Base-by-base conservation (phyloP, 2,113 vertebrate species). In the Cryptotis parvus region DNA sequence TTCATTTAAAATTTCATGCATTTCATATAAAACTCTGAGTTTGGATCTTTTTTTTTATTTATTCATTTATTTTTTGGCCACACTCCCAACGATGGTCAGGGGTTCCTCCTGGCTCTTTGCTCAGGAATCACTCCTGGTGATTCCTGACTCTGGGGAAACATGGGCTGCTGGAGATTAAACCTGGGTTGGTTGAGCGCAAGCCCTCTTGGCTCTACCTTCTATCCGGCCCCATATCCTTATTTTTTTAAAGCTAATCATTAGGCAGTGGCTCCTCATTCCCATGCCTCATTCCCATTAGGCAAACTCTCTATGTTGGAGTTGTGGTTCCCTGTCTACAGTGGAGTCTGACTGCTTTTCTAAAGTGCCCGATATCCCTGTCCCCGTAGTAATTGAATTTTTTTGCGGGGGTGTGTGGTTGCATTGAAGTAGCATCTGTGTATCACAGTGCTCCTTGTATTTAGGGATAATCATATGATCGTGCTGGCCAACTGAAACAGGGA, bases 1-100 rank as follows among this genome's bases (percentile, higher is more conserved):
- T 65, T 24, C 66, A 73, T 73, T 82, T 94, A 65, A 78, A 70
- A 73, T 85, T 77, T 73, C n/a, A 78, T 37, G 43, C 66, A 72
- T 55, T 58, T 90, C 63, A 24, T 7, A 33, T 84, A 37, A 88
- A 87, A 72, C 43, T 65, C 43, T 45, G 43, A 45, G 43, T n/a
- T n/a, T n/a, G n/a, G n/a, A n/a, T n/a, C n/a, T n/a, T n/a, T n/a
- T n/a, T n/a, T n/a, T n/a, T n/a, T n/a, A n/a, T n/a, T n/a, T n/a
- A n/a, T n/a, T n/a, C n/a, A n/a, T n/a, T n/a, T n/a, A n/a, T n/a
- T n/a, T n/a, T n/a, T n/a, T n/a, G n/a, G n/a, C n/a, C 43, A 45
- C 43, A 45, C 43, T 45, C 43, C 43, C 11, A 45, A 45, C 11
- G 43, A 45, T 45, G 43, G 43, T 45, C 43, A 45, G 6, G 43